Evolutionary conservation across 1,140 invertebrate genomes (phyloP).

Genomic region (Dendroctonus ponderosae): DNA sequence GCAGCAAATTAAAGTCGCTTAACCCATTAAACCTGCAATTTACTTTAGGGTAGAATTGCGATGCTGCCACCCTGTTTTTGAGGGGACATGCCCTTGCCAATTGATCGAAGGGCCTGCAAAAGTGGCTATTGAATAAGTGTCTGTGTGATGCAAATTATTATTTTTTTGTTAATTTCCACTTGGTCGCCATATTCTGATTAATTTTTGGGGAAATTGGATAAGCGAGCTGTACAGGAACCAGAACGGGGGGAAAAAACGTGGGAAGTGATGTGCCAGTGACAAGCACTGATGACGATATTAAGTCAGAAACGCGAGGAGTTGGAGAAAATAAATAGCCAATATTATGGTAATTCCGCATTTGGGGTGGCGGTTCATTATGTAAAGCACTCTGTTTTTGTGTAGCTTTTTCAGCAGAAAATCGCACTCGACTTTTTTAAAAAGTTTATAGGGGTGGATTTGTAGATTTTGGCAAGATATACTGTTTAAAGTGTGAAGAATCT

Average conservation of each 20-base stretch:
- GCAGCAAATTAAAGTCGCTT: no score
- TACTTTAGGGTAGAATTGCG: slow-evolving; percentile 1
- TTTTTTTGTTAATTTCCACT: no score
- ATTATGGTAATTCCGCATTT: slow-evolving; percentile 26
- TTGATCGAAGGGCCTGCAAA: background rate
- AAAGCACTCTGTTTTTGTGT: slow-evolving; percentile 20
- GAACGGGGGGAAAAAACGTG: slow-evolving; percentile 8
- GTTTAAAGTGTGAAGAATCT: no score
- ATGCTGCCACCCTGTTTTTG: slow-evolving; percentile 1
- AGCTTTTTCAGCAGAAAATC: background rate
- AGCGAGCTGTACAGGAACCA: no score
- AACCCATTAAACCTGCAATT: no score
- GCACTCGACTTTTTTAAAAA: background rate
- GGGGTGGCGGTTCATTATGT: slow-evolving; percentile 23
- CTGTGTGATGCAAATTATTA: no score
- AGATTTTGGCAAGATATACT: no score
- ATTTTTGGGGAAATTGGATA: no score
- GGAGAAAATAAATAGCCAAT: slow-evolving; percentile 27
- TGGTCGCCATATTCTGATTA: no score
- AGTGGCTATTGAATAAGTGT: no score
- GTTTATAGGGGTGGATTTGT: no score
- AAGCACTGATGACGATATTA: slow-evolving; percentile 21
- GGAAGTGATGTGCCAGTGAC: slow-evolving; percentile 18
- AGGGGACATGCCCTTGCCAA: background rate
- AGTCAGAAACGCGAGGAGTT: slow-evolving; percentile 11